These are phyloP conservation scores for Melanophora roralis DNA, from an alignment of 2,888 invertebrate genomes.

Conservation along the genomic window DNA sequence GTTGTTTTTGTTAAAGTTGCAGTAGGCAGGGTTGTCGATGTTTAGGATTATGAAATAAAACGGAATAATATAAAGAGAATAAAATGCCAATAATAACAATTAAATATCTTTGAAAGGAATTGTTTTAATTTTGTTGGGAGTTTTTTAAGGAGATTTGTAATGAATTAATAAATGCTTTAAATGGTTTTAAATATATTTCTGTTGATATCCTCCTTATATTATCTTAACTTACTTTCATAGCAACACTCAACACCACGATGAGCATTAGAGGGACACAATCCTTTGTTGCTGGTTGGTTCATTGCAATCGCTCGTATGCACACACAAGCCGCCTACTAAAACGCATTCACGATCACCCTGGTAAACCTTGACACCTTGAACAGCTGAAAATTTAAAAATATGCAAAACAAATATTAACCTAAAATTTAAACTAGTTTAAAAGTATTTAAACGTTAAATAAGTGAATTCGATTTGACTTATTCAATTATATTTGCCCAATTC, in stretches of 20 bases:
- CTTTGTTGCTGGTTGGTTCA: constrained; percentile 70
- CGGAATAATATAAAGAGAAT: constrained; percentile 44
- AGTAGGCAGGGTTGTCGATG: constrained; percentile 24
- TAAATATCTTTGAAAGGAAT: constrained; percentile 9
- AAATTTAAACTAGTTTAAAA: too few species aligned
- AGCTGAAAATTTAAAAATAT: constrained; percentile 66
- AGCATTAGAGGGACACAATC: constrained; percentile 72
- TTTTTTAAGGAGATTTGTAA: constrained; percentile 30
- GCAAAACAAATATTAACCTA: too few species aligned
- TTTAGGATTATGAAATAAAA: constrained; percentile 30
- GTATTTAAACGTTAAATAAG: too few species aligned
- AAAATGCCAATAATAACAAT: constrained; percentile 58
- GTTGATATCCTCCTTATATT: not conserved
- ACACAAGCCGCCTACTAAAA: constrained; percentile 74
- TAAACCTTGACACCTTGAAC: constrained; percentile 73
- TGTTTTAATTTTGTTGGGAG: too few species aligned
- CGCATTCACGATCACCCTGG: constrained; percentile 72
- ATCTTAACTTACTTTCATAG: constrained; percentile 72
- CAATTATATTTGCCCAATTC: too few species aligned
- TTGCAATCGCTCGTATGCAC: constrained; percentile 72
- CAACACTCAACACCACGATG: constrained; percentile 75
- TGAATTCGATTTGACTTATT: too few species aligned
- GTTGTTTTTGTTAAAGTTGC: constrained; percentile 26
- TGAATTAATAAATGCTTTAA: too few species aligned
- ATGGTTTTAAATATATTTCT: constrained; percentile 12